Base-by-base conservation (phyloP, 2,113 vertebrate genomes). In the Ochotona princeps region DNA sequence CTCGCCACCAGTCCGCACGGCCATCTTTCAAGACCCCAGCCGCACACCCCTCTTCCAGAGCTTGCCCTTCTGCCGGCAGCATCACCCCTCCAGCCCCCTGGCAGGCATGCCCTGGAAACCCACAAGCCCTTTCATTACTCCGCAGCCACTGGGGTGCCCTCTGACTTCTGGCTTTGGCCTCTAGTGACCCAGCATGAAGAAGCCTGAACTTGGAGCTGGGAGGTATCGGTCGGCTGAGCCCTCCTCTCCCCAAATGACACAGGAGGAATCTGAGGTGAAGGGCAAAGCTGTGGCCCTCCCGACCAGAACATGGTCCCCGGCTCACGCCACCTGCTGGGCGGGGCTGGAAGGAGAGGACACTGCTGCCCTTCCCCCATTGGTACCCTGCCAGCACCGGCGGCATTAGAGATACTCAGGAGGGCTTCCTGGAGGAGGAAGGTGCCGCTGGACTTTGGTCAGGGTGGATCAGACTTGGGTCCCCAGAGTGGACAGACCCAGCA, bases 381-480 rank as follows among this genome's bases (percentile, higher is more conserved):
- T 44, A 6, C 38, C 38, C 57, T 35, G 30, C 20, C 1, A 23
- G 73, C 4, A 0, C 30, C 28, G 32, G 57, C 8, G 0, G 65
- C 15, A 0, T 35, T 7, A 1, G 21, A 66, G 49, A n/a, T 72
- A 30, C 20, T 20, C 69, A 8, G 60, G 89, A 92, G 63, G 89
- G 1, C 90, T 96, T 83, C 83, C 92, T 82, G 93, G 79, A 90
- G 61, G 89, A 90, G 76, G n/a, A 18, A 13, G 80, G 5, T 18
- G 1, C 1, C 30, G 26, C 70, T n/a, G 4, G 35, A 38, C 61
- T 12, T n/a, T 2, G 49, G 12, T 2, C 13, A 23, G 30, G 14
- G 7, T 3, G 6, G 13, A 8, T 28, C 10, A 15, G 35, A 8
- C 17, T 15, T 57, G 60, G 23, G 14, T 1, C 10, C 30, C 26